Evolutionary conservation across 2,113 vertebrate genomes (phyloP), one percentile per base, ranked within the genome.

Genomic region (Colossoma macropomum): DNA sequence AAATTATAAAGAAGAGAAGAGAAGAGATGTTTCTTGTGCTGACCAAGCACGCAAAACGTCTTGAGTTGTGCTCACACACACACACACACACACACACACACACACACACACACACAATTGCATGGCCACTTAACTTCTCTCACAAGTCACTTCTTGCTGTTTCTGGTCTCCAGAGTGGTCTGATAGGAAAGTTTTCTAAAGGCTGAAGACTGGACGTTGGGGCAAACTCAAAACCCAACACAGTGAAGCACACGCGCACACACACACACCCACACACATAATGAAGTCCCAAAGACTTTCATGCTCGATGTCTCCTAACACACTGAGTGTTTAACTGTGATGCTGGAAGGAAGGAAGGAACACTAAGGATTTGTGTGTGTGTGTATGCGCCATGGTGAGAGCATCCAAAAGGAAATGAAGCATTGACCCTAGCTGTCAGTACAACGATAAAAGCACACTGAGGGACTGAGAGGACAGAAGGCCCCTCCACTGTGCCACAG

Each of bases 371-470:
- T 13, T 66, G 32, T 52, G 13, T 15, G 4, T 25, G 34, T 45
- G 32, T 23, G 32, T 8, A 32, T 30, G 8, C 38, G 5, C 27
- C 41, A 54, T 32, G 77, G 48, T 25, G 45, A 70, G 10, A 30
- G 66, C 2, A 54, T 69, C 50, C 65, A 59, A 70, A 70, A 32
- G 48, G 50, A 52, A 71, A 38, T 38, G 23, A 32, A 38, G 74
- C 19, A 9, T 12, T 60, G 54, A 76, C 74, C 21, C 30, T 23
- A 41, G 54, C 54, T 38, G 54, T 76, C 74, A 60, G 66, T 68
- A 68, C 65, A 56, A 75, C 27, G 56, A 75, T 56, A 30, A 56
- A 27, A 75, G 30, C 8, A 13, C 66, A 69, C 32, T 69, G 66
- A 38, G n/a, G 21, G 6, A 19, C 63, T 32, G 63, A 32, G 17